Conservation (phyloP, 1,140 invertebrate species). For the Polyergus mexicanus region DNA sequence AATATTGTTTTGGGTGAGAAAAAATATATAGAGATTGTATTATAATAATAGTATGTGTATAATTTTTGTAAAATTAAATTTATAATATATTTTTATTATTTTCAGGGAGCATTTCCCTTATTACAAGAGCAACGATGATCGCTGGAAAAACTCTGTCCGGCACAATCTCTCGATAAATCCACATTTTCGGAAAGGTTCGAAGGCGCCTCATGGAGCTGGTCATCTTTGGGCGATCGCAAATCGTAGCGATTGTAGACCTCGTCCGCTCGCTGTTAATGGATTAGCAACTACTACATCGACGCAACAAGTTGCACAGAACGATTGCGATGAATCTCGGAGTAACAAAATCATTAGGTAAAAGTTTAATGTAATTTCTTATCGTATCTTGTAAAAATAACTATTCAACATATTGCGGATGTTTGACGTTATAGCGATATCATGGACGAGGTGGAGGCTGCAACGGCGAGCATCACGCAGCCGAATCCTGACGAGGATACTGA, state of each 20-base stretch:
- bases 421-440: constrained; percentile 74
- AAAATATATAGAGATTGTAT: constrained; percentile 26
- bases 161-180: constrained; percentile 96
- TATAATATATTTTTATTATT: constrained; percentile 61
- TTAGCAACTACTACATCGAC: not conserved
- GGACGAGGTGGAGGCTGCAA: constrained; percentile 84
- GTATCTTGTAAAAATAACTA: not conserved
- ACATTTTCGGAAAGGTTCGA: constrained; percentile 94
- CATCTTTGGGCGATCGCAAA: constrained; percentile 94
- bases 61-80: constrained; percentile 8
- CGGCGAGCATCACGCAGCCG: constrained; percentile 82
- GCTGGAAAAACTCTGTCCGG: constrained; percentile 96
- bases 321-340: constrained; percentile 35
- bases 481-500: constrained; percentile 74
- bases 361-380: not conserved
- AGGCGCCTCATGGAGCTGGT: constrained; percentile 93
- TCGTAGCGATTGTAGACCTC: constrained; percentile 85
- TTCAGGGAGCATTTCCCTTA: constrained; percentile 94
- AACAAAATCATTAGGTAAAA: constrained; percentile 58
- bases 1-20: not conserved
- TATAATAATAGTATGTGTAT: not conserved
- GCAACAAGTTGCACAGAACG: constrained; percentile 39
- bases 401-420: too few species aligned
- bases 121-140: constrained; percentile 94
- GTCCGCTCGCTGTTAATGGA: constrained; percentile 67